Evolutionary conservation across 2,113 vertebrate genomes (phyloP).

Genomic region (Thunnus maccoyii): DNA sequence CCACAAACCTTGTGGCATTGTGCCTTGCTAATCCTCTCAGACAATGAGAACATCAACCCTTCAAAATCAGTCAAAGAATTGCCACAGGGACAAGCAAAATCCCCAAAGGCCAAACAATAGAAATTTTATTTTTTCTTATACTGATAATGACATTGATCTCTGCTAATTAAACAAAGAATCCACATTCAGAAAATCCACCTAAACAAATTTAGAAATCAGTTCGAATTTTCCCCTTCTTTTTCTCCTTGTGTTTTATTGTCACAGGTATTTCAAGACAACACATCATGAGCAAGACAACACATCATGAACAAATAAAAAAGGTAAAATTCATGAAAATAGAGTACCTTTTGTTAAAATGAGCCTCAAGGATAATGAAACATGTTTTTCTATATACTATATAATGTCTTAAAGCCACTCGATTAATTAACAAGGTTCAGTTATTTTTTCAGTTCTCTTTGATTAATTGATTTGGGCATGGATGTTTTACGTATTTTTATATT

Average conservation of each 20-base stretch:
- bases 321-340: not conserved
- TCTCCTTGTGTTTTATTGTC: not conserved
- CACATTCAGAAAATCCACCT: not conserved
- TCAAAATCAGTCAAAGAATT: conserved; percentile 42
- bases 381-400: not conserved
- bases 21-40: conserved; percentile 44
- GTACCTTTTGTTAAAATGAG: too few relatives aligned
- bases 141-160: conserved; percentile 13
- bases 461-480: not conserved
- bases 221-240: not conserved
- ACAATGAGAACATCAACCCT: conserved; percentile 32
- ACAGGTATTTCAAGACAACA: not conserved
- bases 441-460: not conserved
- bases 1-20: conserved; percentile 41
- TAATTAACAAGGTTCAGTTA: not conserved
- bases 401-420: not conserved
- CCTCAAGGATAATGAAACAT: too few relatives aligned
- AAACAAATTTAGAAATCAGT: not conserved
- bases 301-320: not conserved
- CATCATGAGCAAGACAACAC: not conserved
- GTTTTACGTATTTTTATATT: not conserved
- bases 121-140: not conserved
- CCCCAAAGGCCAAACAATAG: conserved; percentile 5
- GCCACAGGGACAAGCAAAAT: conserved; percentile 25
- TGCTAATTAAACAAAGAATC: not conserved